Evolutionary conservation across 2,888 invertebrate genomes (phyloP), one percentile per base, ranked within the genome.

Genomic region (Amphipoea oculea): DNA sequence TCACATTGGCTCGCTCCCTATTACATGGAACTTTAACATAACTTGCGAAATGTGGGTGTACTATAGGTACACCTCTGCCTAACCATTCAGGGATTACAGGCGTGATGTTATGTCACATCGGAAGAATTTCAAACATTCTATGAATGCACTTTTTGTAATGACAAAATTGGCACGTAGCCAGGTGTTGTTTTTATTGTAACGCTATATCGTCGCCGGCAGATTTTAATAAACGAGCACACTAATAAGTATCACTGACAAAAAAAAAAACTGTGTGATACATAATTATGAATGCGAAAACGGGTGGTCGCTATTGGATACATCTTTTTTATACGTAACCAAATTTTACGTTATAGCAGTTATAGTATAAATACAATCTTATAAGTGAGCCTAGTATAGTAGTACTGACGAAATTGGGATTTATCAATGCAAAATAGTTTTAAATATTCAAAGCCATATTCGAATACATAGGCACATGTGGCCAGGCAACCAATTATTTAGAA

Each of bases 151-250:
- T 81, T 76, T 76, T 81, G 70, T 87, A 80, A 83, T 86, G 79
- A 77, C 69, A 83, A 80, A 76, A 60, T 78, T 87, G 88, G 88
- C 82, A 73, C 70, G 62, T 73, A 14, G 68, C 89, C 88, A 88
- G 67, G 66, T 62, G 62, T 72, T 72, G 78, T 83, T 84, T 88
- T 89, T 80, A 74, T 85, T 81, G 73, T 69, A 84, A 83, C 73
- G 72, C 73, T 76, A 78, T 84, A 77, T 76, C 62, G 60, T 42
- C 69, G 45, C 42, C 29, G 65, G 29, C n/a, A 81, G 40, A 73
- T 60, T 62, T 66, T 81, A 73, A 69, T 85, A 73, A 70, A 57
- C 60, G 62, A 29, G 14, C n/a, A 78, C 40, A 71, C 70, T 70
- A 70, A 81, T 45, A 81, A 67, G 67, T 54, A 29, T 84, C 48